Base-by-base conservation (phyloP, 2,113 vertebrate genomes). In the Glareola pratincola region DNA sequence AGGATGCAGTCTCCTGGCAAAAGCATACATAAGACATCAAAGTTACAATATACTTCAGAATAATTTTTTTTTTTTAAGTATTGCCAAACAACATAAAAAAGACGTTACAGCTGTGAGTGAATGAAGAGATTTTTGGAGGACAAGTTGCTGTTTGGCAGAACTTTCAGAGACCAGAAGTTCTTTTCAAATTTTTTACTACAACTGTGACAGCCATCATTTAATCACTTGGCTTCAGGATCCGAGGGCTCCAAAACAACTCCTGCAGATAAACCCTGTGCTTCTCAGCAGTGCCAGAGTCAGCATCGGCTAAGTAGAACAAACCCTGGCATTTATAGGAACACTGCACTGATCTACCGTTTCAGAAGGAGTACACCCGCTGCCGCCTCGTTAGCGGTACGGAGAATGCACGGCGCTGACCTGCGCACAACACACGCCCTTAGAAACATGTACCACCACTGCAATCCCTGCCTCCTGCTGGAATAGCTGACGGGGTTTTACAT, bases 391-490 rank as follows among this genome's bases (percentile, higher is more conserved):
- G 69, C 72, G 63, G 69, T 2, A 19, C 68, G 29, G 62, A 29
- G 41, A 54, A 47, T 15, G 48, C 3, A 81, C 48, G 62, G 57
- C 53, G 10, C 84, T 51, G 94, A 76, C 59, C 91, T 10, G 62
- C 83, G 82, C 62, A 12, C 53, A n/a, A 10, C 12, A 17, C 48
- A n/a, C 26, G 7, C 54, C 54, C 23, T 62, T 14, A 50, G 54
- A 67, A 87, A 72, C 56, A 75, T 9, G 57, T 5, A 34, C 60
- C 84, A 56, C 80, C 94, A 27, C 91, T 60, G 80, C 94, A 79
- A 96, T 85, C 85, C 95, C 37, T 72, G 48, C 26, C 66, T 91
- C 96, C 96, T 90, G 68, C 93, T 59, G 87, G 76, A 92, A 72
- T 27, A 96, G 62, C 48, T 94, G 76, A 16, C 21, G n/a, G 14